Evolutionary conservation across 2,888 invertebrate species (phyloP).

Genomic region (Leptogaster cylindrica): DNA sequence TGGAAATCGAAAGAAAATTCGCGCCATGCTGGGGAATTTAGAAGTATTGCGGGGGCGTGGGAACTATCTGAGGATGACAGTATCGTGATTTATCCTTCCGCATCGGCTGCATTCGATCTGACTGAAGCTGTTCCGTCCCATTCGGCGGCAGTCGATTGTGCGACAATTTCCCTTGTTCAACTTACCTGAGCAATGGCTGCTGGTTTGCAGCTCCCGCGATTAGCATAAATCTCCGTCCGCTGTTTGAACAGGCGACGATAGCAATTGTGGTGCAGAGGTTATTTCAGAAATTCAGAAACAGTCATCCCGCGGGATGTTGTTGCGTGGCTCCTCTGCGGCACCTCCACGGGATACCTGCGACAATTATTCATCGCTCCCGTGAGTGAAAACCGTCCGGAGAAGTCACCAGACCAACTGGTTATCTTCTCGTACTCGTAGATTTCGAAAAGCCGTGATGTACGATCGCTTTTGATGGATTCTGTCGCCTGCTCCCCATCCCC

Average conservation of each 20-base stretch:
- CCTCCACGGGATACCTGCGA: constrained; percentile 11
- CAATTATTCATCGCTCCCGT: constrained; percentile 23
- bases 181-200: neutral
- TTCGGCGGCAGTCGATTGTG: too few relatives aligned
- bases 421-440: neutral
- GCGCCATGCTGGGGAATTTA: neutral
- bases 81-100: neutral
- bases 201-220: neutral
- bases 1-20: constrained; percentile 19
- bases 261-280: neutral
- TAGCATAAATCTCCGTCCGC: constrained; percentile 4
- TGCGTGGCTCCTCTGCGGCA: neutral
- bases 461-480: neutral
- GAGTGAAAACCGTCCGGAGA: constrained; percentile 1
- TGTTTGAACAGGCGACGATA: constrained; percentile 8
- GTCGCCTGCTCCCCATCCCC: constrained; percentile 13
- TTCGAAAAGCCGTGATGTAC: constrained; percentile 10
- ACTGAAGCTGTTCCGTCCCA: too few relatives aligned
- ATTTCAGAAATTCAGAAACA: too few relatives aligned
- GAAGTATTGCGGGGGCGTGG: neutral
- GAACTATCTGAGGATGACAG: neutral
- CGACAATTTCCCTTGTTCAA: too few relatives aligned
- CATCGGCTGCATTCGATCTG: neutral
- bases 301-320: too few relatives aligned
- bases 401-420: neutral